Evolutionary conservation across 2,797 vertebrate species (phyloP).

Genomic region (Silurus lanzhouensis): DNA sequence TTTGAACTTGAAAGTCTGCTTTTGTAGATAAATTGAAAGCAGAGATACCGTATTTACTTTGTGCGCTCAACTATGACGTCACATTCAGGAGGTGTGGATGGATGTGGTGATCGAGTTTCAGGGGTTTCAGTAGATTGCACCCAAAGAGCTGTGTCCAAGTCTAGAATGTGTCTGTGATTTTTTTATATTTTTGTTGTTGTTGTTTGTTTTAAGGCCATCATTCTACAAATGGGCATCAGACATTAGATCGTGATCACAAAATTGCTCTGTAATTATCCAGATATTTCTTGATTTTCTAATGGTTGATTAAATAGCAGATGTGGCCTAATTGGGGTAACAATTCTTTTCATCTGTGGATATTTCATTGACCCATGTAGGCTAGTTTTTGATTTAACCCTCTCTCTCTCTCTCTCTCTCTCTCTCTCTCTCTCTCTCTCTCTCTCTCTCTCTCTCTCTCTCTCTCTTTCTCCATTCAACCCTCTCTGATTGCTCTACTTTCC

Average conservation of each 20-base stretch:
- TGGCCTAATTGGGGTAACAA: slow-evolving; percentile 59
- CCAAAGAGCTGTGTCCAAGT: slow-evolving; percentile 2
- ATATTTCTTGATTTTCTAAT: slow-evolving; percentile 69
- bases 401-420: neutral
- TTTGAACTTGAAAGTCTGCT: neutral
- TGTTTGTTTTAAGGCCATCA: slow-evolving; percentile 61
- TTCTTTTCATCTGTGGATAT: slow-evolving; percentile 58
- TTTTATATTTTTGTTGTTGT: slow-evolving; percentile 39
- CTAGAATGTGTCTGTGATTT: slow-evolving; percentile 32
- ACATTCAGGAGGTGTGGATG: neutral
- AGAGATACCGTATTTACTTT: neutral
- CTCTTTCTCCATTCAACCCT: neutral
- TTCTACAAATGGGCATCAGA: slow-evolving; percentile 63
- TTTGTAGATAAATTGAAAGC: neutral
- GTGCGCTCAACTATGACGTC: neutral
- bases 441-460: neutral
- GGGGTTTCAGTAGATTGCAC: neutral
- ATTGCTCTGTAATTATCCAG: slow-evolving; percentile 67
- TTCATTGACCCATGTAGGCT: slow-evolving; percentile 15
- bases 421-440: neutral
- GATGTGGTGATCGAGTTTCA: neutral
- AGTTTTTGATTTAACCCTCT: neutral
- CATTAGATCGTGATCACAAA: slow-evolving; percentile 72
- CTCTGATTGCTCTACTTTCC: neutral
- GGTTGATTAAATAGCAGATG: slow-evolving; percentile 67